Conservation (phyloP, 2,113 vertebrate species). For the Amia ocellicauda region DNA sequence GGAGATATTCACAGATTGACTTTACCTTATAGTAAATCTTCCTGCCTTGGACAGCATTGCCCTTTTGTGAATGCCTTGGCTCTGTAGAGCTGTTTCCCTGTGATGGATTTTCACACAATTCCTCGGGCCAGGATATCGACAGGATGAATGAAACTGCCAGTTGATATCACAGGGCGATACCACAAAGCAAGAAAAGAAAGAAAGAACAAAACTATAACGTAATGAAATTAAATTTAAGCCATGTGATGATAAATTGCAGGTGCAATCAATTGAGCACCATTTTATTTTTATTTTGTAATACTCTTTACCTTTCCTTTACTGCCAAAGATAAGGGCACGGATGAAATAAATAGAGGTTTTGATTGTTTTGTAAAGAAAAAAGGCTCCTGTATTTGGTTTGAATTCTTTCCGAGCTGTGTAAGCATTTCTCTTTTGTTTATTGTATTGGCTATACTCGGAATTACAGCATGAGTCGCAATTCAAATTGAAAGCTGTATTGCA, state of each 20-base stretch:
- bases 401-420: not conserved
- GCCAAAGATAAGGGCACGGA: slow-evolving; percentile 1
- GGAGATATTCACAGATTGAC: slow-evolving; percentile 19
- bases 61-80: not conserved
- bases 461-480: not conserved
- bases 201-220: slow-evolving; percentile 13
- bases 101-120: not conserved
- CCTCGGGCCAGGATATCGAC: slow-evolving; percentile 12
- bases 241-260: slow-evolving; percentile 12
- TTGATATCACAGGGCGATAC: slow-evolving; percentile 8
- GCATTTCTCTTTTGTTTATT: not conserved
- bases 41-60: not conserved
- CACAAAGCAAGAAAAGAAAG: no score
- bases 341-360: not conserved
- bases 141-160: slow-evolving; percentile 22
- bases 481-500: not conserved
- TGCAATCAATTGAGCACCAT: slow-evolving; percentile 9
- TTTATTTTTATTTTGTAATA: not conserved
- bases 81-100: not conserved
- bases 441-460: not conserved
- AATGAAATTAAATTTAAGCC: slow-evolving; percentile 1
- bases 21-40: slow-evolving; percentile 10
- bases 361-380: not conserved
- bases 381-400: not conserved
- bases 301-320: not conserved